Base-by-base conservation (phyloP, 2,113 vertebrate genomes). In the Panthera uncia region DNA sequence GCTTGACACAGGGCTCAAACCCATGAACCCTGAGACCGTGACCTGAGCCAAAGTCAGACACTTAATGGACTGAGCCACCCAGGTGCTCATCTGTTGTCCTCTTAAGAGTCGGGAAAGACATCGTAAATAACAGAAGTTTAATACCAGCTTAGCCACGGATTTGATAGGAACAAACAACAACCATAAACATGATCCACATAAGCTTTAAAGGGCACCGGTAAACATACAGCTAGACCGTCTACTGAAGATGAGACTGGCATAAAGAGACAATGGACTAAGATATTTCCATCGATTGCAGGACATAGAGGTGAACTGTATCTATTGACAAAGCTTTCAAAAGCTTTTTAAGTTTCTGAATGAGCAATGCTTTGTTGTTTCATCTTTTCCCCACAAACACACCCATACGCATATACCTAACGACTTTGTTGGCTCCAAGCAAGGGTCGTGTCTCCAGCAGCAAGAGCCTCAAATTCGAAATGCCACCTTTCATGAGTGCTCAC, bases 381-480 rank as follows among this genome's bases (percentile, higher is more conserved):
- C 50, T 71, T 27, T 36, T 45, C n/a, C 52, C 52, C 52, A 41
- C 41, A 80, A n/a, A n/a, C 10, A 71, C 23, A 89, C 33, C n/a
- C 10, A 21, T 41, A 55, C 4, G 41, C 33, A 36, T 36, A 80
- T 38, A 38, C 50, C 16, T 99, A 98, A 97, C 99, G 99, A 13
- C 99, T 99, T 0, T 99, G 99, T n/a, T 99, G 98, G 71, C 99
- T 99, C 99, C 99, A 99, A n/a, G 99, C 99, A 57, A 99, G 99
- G 78, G 99, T 99, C 99, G 99, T 99, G 98, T 99, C 99, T 50
- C 99, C 99, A 38, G 99, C 98, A 23, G 99, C 99, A 87, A 99
- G 98, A 1, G 99, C 99, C 98, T 99, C 99, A 88, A 99, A 99
- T 95, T 99, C 99, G 90, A 99, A 99, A 98, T 99, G 99, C 99